phyloP scores from a whole-genome alignment of 2,113 vertebrate genomes.

The Laterallus jamaicensis region DNA sequence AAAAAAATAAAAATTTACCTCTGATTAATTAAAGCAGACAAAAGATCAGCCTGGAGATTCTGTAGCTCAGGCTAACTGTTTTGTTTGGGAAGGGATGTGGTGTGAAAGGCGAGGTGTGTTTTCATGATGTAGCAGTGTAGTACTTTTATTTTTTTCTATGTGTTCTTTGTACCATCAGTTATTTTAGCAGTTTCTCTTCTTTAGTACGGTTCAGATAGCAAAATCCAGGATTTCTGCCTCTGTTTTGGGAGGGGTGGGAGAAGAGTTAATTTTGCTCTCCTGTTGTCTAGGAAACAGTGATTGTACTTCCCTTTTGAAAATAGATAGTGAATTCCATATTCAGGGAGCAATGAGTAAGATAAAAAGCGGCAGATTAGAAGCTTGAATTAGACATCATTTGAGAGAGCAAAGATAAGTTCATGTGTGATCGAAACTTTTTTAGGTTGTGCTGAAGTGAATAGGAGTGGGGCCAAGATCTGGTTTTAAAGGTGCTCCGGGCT shows the following conservation, averaged over 20 bases:
- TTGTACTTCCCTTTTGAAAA: constrained; percentile 54
- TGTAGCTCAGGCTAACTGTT: background rate
- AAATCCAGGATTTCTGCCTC: background rate
- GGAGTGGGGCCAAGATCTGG: background rate
- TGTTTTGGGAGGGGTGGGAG: background rate
- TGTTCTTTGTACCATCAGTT: background rate
- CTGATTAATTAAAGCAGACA: no score
- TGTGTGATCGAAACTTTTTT: constrained; percentile 10
- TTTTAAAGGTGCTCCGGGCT: background rate
- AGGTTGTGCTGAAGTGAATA: background rate
- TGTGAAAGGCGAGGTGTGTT: background rate
- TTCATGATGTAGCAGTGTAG: fast-evolving
- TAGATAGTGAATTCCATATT: constrained; percentile 54
- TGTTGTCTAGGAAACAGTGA: constrained; percentile 63
- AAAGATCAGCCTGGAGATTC: background rate
- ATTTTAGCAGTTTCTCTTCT: background rate
- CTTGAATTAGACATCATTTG: constrained; percentile 42
- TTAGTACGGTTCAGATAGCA: background rate
- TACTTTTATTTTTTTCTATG: background rate
- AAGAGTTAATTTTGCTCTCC: constrained; percentile 62
- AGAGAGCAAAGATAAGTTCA: constrained; percentile 43
- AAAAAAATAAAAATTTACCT: background rate
- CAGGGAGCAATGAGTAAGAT: constrained; percentile 51
- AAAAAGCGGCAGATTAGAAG: constrained; percentile 52
- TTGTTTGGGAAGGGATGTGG: background rate